A percentile compares a stretch with the other conserved stretches of the same genome.
Evolutionary conservation across 2,113 vertebrate genomes (phyloP).

Genomic region (Heterotis niloticus): DNA sequence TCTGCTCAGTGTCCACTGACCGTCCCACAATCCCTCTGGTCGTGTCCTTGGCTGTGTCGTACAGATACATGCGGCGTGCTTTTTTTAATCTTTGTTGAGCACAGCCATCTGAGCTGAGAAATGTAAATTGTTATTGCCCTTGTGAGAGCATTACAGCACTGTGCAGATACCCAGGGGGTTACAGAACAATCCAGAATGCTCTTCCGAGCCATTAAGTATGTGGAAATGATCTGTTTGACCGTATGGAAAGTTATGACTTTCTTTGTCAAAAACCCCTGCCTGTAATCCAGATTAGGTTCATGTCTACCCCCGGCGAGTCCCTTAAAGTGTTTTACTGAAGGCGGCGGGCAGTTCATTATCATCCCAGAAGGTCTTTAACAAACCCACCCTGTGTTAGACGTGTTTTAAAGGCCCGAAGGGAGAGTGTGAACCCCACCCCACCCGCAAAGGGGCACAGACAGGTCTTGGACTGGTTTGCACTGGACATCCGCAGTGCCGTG

Average conservation of each 20-base stretch:
- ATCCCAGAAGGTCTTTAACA: neutral
- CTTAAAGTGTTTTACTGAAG: conserved; percentile 9
- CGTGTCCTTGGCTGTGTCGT: too few relatives aligned
- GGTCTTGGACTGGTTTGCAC: neutral
- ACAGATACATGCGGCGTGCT: too few relatives aligned
- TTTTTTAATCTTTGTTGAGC: too few relatives aligned
- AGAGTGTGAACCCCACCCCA: neutral
- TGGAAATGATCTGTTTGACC: neutral
- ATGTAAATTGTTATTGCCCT: neutral
- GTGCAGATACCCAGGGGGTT: neutral
- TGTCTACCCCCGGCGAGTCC: neutral
- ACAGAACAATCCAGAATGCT: neutral
- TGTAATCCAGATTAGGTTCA: neutral
- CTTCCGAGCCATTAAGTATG: neutral
- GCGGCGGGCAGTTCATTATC: neutral
- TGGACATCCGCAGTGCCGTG: too few relatives aligned
- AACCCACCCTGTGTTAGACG: neutral
- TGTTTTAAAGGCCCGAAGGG: conserved; percentile 13
- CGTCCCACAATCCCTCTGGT: too few relatives aligned
- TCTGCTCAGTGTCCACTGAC: too few relatives aligned
- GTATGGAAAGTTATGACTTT: neutral
- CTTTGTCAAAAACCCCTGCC: neutral
- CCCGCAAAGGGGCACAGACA: neutral
- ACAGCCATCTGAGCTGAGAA: neutral
- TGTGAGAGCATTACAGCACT: neutral